Evolutionary conservation across 2,888 invertebrate species (phyloP).

Genomic region (Amphiduros pacificus): DNA sequence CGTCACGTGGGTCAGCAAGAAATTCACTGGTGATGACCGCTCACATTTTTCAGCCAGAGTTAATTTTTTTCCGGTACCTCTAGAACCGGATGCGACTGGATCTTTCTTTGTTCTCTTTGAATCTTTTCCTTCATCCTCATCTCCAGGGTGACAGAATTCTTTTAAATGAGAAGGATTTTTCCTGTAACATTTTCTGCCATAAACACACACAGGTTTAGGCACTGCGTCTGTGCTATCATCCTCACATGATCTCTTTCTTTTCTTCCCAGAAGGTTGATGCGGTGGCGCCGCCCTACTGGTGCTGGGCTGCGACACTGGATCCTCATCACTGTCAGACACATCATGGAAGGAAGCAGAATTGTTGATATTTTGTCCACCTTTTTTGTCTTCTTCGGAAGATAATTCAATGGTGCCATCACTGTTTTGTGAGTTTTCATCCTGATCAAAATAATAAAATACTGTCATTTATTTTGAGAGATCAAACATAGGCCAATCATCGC

Average conservation of each 20-base stretch:
- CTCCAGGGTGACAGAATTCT: slow-evolving; percentile 73
- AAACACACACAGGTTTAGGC: slow-evolving; percentile 67
- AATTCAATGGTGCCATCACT: too few relatives aligned
- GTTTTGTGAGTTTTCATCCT: too few relatives aligned
- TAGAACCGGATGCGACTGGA: neutral
- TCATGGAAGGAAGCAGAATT: neutral
- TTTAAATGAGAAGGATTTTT: slow-evolving; percentile 82
- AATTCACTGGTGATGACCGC: neutral
- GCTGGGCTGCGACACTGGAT: too few relatives aligned
- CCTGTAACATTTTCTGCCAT: slow-evolving; percentile 78
- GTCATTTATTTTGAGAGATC: too few relatives aligned
- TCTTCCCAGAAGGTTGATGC: neutral
- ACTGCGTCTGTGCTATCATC: slow-evolving; percentile 1
- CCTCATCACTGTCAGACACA: neutral
- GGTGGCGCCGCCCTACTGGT: too few relatives aligned
- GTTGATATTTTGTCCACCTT: too few relatives aligned
- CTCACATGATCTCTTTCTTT: neutral
- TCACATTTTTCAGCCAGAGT: neutral
- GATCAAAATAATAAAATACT: too few relatives aligned
- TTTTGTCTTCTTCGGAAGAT: too few relatives aligned
- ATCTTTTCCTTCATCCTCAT: neutral
- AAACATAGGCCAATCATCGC: too few relatives aligned
- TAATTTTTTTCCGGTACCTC: neutral
- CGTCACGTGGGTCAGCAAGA: neutral
- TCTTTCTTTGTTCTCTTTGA: neutral